A percentile compares a stretch with the other conserved stretches of the same genome.
These are phyloP conservation scores for Chunga burmeisteri DNA, from an alignment of 2,113 vertebrate genomes.

Conservation along the genomic window DNA sequence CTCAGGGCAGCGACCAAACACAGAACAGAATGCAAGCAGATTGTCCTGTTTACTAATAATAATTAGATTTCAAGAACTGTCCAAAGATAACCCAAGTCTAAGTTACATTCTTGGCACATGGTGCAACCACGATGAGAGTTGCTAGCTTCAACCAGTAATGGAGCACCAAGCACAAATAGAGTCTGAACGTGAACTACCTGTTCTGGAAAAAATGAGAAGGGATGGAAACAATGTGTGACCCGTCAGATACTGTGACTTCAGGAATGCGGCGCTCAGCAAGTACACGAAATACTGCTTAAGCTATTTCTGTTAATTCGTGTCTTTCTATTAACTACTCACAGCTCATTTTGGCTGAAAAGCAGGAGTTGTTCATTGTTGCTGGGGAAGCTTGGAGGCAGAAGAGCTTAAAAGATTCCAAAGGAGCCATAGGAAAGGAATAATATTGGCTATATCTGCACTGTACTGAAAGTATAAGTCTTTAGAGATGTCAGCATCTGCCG, in stretches of 20 bases:
- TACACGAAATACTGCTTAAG: neutral
- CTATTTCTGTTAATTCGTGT: neutral
- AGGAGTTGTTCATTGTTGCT: neutral
- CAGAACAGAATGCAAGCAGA: neutral
- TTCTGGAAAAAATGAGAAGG: neutral
- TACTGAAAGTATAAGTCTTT: neutral
- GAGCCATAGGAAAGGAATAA: neutral
- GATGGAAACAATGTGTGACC: constrained; percentile 4
- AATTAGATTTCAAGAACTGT: neutral
- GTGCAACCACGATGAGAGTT: neutral
- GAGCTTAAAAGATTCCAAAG: neutral
- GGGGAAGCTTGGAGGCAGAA: neutral
- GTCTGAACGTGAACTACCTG: neutral
- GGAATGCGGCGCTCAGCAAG: neutral
- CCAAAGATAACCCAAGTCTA: constrained; percentile 2
- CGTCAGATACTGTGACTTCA: neutral
- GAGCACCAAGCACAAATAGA: neutral
- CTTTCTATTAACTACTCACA: neutral
- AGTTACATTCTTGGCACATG: neutral
- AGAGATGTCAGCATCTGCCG: neutral
- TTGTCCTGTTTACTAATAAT: constrained; percentile 6
- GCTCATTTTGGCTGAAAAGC: neutral
- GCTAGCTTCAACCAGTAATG: neutral
- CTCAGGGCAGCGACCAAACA: neutral
- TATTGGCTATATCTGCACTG: neutral